Evolutionary conservation across 2,113 vertebrate species (phyloP), one percentile per base, ranked within the genome.

Genomic region (Oceanodroma tethys): DNA sequence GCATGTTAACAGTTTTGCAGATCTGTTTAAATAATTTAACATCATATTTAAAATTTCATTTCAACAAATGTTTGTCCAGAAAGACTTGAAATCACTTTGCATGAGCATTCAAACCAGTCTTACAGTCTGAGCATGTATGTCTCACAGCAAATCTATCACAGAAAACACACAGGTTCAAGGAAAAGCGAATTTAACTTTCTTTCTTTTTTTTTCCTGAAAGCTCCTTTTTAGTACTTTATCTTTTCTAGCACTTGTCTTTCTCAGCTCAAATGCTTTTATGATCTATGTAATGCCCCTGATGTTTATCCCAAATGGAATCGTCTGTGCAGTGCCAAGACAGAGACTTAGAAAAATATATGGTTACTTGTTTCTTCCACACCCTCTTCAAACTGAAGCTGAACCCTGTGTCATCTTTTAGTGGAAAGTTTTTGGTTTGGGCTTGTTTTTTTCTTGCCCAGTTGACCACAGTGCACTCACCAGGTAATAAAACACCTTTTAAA

Each of bases 401-500:
- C 91, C 73, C 56, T 73, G 15, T 95, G 92, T 94, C 95, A 96
- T 97, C 85, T 95, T 87, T 88, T 73, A 90, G 91, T 94, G 84
- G 75, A 95, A 93, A 71, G 42, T 65, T 96, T 95, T 95, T 87
- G 55, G n/a, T 71, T 78, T 73, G 79, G 20, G 30, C 84, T 81
- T 79, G 30, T 50, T 58, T 95, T 97, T 90, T 95, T 48, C 68
- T 96, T 94, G 42, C 66, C 95, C 71, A 55, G 12, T 74, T 80
- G 93, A 95, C 80, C 89, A 83, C 53, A 90, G 29, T 86, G 71
- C 45, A 95, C 73, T 97, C 93, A 95, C 84, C 63, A 81, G 90
- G 95, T 90, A 96, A 97, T 97, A 98, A 98, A 97, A 95, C 73
- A 97, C 96, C 86, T 95, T 97, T 98, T 97, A 97, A 96, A 85